Evolutionary conservation across 2,888 invertebrate species (phyloP).

Genomic region (Tiphia femorata): DNA sequence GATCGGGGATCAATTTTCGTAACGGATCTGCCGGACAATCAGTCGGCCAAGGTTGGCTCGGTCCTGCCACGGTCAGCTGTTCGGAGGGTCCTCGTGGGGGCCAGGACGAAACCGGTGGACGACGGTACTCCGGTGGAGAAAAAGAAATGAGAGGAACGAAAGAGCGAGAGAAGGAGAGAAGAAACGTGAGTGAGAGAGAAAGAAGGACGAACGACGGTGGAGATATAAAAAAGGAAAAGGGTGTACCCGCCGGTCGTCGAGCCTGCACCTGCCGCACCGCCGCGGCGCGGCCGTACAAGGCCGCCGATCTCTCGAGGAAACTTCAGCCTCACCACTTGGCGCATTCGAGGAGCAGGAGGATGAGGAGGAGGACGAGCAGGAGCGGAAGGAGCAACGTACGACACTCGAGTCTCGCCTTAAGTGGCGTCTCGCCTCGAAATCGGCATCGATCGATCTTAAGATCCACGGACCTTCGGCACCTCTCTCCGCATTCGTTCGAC

Average conservation of each 20-base stretch:
- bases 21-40: constrained; percentile 21
- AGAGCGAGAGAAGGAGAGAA: constrained; percentile 12
- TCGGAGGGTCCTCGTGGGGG: constrained; percentile 14
- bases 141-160: constrained; percentile 14
- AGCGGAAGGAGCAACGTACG: constrained; percentile 48
- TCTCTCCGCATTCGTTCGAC: constrained; percentile 10
- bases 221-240: constrained; percentile 24
- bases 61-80: constrained; percentile 50
- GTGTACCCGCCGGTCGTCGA: constrained; percentile 41
- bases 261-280: constrained; percentile 59
- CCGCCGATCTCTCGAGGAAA: constrained; percentile 49
- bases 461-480: constrained; percentile 15
- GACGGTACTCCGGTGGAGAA: constrained; percentile 20
- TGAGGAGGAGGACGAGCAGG: too few species aligned
- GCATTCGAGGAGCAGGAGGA: too few species aligned
- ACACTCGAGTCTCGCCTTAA: constrained; percentile 53
- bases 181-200: constrained; percentile 29
- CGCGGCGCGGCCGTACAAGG: constrained; percentile 62
- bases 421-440: constrained; percentile 45
- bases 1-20: constrained; percentile 13
- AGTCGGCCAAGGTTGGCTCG: constrained; percentile 54
- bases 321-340: constrained; percentile 45
- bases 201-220: constrained; percentile 25
- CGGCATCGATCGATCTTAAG: constrained; percentile 42
- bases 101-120: constrained; percentile 45